Percentiles rank a stretch among this genome's conserved stretches.
phyloP scores from a whole-genome alignment of 2,113 vertebrate genomes.

The Vidua macroura region DNA sequence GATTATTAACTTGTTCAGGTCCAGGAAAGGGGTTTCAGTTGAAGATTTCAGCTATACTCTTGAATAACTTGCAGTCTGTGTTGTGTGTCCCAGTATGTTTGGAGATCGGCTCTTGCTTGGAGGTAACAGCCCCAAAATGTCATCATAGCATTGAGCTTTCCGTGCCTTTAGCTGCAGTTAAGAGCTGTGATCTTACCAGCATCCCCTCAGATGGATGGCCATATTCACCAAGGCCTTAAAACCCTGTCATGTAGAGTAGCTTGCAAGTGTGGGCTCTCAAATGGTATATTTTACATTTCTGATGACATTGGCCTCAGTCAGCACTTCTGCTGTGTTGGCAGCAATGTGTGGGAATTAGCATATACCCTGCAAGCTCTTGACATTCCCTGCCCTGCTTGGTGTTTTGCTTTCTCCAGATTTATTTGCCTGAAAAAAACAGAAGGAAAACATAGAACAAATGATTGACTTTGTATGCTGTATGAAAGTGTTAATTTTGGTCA shows the following conservation, averaged over 20 bases:
- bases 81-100: background rate
- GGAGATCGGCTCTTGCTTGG: background rate
- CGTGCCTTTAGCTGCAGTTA: background rate
- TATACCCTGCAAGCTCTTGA: background rate
- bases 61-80: background rate
- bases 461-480: background rate
- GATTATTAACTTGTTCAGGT: background rate
- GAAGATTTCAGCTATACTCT: background rate
- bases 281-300: background rate
- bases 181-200: background rate
- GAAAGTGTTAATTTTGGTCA: background rate
- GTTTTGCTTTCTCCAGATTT: background rate
- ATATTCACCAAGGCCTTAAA: background rate
- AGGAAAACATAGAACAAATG: background rate
- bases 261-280: background rate
- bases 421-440: rapidly evolving
- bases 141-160: background rate
- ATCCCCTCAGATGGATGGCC: background rate
- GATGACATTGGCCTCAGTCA: background rate
- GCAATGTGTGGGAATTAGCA: rapidly evolving
- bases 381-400: background rate
- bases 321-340: background rate
- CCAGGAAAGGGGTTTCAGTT: background rate
- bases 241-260: background rate
- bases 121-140: background rate